These are phyloP conservation scores for Stomorhina lunata DNA, from an alignment of 2,888 invertebrate genomes.

Conservation along the genomic window DNA sequence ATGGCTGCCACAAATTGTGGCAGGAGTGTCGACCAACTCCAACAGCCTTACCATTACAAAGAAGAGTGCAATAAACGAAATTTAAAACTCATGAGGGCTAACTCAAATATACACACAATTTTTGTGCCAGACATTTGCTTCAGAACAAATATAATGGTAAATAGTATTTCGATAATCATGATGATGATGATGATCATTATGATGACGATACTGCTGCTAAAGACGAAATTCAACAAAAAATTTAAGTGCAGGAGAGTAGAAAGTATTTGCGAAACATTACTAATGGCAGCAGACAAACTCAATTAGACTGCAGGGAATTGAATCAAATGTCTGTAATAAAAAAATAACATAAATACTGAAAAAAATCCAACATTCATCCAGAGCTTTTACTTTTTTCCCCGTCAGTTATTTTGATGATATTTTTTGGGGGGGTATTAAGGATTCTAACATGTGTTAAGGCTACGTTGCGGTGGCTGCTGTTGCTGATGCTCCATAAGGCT, in stretches of 20 bases:
- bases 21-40: conserved; percentile 70
- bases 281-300: conserved; percentile 68
- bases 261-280: conserved; percentile 60
- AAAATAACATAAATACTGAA: not conserved
- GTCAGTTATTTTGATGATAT: not conserved
- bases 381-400: conserved; percentile 41
- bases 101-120: conserved; percentile 26
- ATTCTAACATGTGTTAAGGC: conserved; percentile 10
- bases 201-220: conserved; percentile 25
- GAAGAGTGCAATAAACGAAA: conserved; percentile 1
- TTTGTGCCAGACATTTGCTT: conserved; percentile 65
- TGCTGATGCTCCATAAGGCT: conserved; percentile 6
- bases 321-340: conserved; percentile 60
- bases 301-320: conserved; percentile 69
- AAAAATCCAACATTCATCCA: conserved; percentile 17
- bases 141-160: conserved; percentile 47
- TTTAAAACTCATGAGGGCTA: conserved; percentile 70
- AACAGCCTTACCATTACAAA: no score
- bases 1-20: conserved; percentile 38
- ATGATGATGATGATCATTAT: conserved; percentile 31
- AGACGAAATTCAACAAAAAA: conserved; percentile 66
- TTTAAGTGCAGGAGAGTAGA: conserved; percentile 21
- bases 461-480: not conserved
- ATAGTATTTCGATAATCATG: conserved; percentile 43
- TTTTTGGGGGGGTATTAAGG: not conserved